These are phyloP conservation scores for Patella caerulea DNA, from an alignment of 2,888 invertebrate genomes.

Conservation along the genomic window DNA sequence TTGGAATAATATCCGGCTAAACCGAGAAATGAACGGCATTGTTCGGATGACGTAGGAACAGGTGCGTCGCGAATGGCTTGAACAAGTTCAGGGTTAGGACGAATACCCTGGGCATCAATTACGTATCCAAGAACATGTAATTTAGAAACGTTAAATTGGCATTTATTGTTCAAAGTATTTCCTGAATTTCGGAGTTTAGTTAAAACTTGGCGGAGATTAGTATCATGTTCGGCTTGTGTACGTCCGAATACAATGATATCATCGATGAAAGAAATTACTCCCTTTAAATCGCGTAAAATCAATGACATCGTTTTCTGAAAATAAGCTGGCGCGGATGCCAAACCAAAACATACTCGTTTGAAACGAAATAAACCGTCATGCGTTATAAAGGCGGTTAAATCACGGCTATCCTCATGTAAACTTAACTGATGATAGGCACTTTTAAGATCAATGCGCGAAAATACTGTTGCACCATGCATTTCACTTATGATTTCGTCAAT, in stretches of 20 bases:
- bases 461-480: background rate
- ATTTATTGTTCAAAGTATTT: background rate
- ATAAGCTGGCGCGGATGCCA: background rate
- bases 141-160: background rate
- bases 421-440: conserved; percentile 5
- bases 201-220: background rate
- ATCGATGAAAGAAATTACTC: background rate
- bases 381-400: conserved; percentile 6
- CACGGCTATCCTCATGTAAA: background rate
- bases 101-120: background rate
- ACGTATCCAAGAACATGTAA: background rate
- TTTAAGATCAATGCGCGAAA: background rate
- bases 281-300: background rate
- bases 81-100: background rate
- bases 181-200: background rate
- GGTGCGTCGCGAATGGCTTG: background rate
- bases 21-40: background rate
- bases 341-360: background rate
- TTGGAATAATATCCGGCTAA: background rate
- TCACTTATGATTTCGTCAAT: conserved; percentile 8
- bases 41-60: background rate
- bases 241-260: background rate
- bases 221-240: background rate
- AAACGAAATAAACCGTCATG: background rate
- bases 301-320: conserved; percentile 4